These are phyloP conservation scores for Larimichthys polyactis DNA, from an alignment of 2,113 vertebrate genomes.

Conservation along the genomic window DNA sequence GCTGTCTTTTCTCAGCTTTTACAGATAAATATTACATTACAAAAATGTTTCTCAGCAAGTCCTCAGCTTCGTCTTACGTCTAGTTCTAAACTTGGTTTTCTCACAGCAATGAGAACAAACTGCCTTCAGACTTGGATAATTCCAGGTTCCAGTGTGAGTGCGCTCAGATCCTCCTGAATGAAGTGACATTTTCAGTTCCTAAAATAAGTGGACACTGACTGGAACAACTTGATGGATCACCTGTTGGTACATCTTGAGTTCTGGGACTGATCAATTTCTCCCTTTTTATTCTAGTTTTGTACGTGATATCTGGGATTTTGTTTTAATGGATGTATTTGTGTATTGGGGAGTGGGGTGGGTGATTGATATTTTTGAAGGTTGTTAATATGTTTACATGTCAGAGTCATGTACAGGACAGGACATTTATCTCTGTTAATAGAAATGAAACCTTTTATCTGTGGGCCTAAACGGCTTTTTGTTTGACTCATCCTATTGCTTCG, in stretches of 20 bases:
- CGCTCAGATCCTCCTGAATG: not conserved
- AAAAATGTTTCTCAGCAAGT: not conserved
- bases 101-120: not conserved
- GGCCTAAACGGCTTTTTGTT: conserved; percentile 2
- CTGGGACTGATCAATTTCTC: not conserved
- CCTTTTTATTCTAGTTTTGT: conserved; percentile 2
- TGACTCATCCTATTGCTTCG: not conserved
- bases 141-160: not conserved
- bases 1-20: not conserved
- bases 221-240: conserved; percentile 5
- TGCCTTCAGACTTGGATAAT: not conserved
- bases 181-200: not conserved
- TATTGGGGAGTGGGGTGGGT: not conserved
- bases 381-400: conserved; percentile 41
- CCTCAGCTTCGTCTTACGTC: not conserved
- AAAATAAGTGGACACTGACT: not conserved
- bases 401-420: conserved; percentile 18
- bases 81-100: not conserved
- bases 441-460: conserved; percentile 30
- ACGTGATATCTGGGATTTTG: conserved; percentile 10
- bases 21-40: not conserved
- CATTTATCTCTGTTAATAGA: conserved; percentile 35
- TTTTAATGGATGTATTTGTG: conserved; percentile 28
- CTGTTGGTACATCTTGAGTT: not conserved
- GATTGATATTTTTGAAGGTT: conserved; percentile 15